Evolutionary conservation across 1,140 invertebrate genomes (phyloP), one percentile per base, ranked within the genome.

Genomic region (Stegodyphus dumicola): DNA sequence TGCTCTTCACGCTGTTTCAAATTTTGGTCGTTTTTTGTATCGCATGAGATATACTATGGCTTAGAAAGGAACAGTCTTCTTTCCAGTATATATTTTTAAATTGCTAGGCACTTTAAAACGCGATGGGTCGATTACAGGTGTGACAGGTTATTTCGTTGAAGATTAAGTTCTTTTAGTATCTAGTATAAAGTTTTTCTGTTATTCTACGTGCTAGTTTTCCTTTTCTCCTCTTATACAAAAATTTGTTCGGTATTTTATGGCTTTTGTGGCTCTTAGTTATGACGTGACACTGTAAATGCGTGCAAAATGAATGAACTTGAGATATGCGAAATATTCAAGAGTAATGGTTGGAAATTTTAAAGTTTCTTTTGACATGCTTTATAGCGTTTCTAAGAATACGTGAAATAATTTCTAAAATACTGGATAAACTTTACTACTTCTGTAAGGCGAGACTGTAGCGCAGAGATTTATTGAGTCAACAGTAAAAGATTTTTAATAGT

Each of bases 101-200:
- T 85, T 69, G 74, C 81, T 15, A 54, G 73, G 33, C 64, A 85
- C 51, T 85, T 85, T 85, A 69, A 77, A 85, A 77, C 73, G 73
- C 81, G 74, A 85, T 85, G 66, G 66, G 53, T 53, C 74, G 81
- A 69, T 85, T 85, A 85, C 73, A 85, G 81, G 74, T 85, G n/a
- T 85, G 81, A 76, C 81, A 85, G 81, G 81, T 77, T 85, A 85
- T 85, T 85, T 66, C 81, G 64, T 70, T 49, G 13, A 85, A 85
- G 81, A 85, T 85, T 85, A 85, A 85, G 74, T 53, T 76, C 71
- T 64, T 71, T 10, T 76, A 52, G 73, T 75, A 54, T 73, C 71
- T 75, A n/a, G 15, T 70, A 48, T 76, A 67, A 76, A 76, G 74
- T 77, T 77, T 17, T 73, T 81, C 7, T 53, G 71, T 48, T 75